Base-by-base conservation (phyloP, 2,888 invertebrate genomes). In the Drosophila gaucha region DNA sequence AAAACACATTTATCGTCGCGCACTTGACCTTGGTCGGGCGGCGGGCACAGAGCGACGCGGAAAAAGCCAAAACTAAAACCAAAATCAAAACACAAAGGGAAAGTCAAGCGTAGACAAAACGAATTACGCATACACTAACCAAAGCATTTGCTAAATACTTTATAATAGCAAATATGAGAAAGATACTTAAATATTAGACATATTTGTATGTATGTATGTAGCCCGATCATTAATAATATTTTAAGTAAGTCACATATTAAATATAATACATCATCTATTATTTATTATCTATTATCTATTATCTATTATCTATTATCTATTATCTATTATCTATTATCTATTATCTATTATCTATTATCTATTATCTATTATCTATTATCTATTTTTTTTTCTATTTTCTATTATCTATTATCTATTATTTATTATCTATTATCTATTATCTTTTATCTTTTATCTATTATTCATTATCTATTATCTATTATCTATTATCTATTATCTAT, bases 1-100 rank as follows among this genome's bases (percentile, higher is more conserved):
- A 76, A 80, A 82, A 78, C 55, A 80, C 85, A 87, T 87, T 83
- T 73, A 73, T 54, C 74, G 65, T 58, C 71, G 60, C 87, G 87
- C 74, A 87, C 83, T 83, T 83, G 83, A 83, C 83, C 83, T 87
- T 83, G 71, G 59, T 10, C 69, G 54, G 46, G 62, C 67, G 39
- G 30, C 22, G 51, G 41, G 41, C 41, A 41, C 14, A 9, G 20
- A 51, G 39, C 22, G 38, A 63, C 60, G 66, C 62, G 38, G 43
- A 59, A 33, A 49, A 60, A 69, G 65, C 65, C 20, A 69, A 69
- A 69, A 51, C 14, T 28, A 60, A 65, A 41, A 18, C 39, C 57
- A 35, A 64, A 68, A 39, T 35, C 38, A 69, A 65, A 58, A 31
- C 49, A 16, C 16, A 26, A 43, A 36, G 46, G 35, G 35, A 68